Evolutionary conservation across 2,113 vertebrate species (phyloP), one percentile per base, ranked within the genome.

Genomic region (Phasianus colchicus): DNA sequence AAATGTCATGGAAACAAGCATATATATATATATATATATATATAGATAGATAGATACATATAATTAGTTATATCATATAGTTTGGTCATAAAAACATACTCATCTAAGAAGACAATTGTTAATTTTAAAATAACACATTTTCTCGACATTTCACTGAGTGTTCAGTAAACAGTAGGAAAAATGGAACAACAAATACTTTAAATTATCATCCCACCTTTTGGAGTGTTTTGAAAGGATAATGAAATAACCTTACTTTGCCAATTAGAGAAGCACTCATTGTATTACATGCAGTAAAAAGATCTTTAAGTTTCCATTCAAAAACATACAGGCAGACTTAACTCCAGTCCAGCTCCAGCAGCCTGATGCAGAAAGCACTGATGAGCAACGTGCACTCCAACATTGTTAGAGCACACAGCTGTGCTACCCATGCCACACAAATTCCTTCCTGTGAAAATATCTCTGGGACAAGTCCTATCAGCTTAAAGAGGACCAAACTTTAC

Each of bases 211-310:
- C 48, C 17, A 47, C n/a, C 10, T 75, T 67, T 64, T 18, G 45
- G 58, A 88, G 19, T 67, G 32, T 48, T 88, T 84, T 76, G 61
- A 89, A 89, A 91, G 50, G 32, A 64, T 50, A 45, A 58, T 30
- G 75, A 63, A 72, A n/a, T 70, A 88, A 71, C 50, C 3, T 25
- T 24, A 55, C 36, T 29, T 29, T 77, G 14, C 29, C 27, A 36
- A 21, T 58, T 86, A 69, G 34, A 55, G n/a, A 71, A 69, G 17
- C 5, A 47, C 1, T 11, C 15, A 17, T 58, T 47, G 73, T 43
- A 55, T 12, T 7, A 15, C 18, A 61, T 0, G 0, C 0, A 0
- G 21, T 29, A 72, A 55, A 86, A 47, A 2, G 13, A 42, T 38
- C 29, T 52, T 73, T 29, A 73, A 17, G 12, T 60, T 74, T 80